phyloP scores from a whole-genome alignment of 2,888 invertebrate genomes.

The Ashinkailepas kermadecensis region DNA sequence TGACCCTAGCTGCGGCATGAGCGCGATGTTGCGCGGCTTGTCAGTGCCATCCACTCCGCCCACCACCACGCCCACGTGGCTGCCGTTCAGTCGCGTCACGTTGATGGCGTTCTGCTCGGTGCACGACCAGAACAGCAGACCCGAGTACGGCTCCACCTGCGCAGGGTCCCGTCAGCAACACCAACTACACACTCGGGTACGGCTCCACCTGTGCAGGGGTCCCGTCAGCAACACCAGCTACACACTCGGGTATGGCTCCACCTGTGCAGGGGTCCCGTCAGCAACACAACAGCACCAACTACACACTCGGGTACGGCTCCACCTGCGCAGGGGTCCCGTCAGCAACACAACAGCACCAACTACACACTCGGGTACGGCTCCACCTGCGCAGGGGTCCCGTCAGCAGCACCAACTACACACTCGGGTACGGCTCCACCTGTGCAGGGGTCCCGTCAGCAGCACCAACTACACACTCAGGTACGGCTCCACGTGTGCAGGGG shows the following conservation, averaged over 20 bases:
- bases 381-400: slow-evolving; percentile 41
- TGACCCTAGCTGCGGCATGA: background rate
- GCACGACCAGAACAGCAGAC: slow-evolving; percentile 83
- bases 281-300: slow-evolving; percentile 47
- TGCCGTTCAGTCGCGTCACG: slow-evolving; percentile 63
- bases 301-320: background rate
- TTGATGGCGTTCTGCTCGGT: slow-evolving; percentile 75
- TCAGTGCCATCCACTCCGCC: background rate
- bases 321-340: slow-evolving; percentile 45
- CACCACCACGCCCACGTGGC: slow-evolving; percentile 27
- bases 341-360: too few relatives aligned
- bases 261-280: background rate
- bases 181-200: background rate
- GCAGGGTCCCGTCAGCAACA: background rate
- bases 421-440: too few relatives aligned
- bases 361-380: slow-evolving; percentile 46
- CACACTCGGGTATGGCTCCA: background rate
- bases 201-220: too few relatives aligned
- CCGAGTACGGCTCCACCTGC: slow-evolving; percentile 66
- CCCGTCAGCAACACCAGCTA: slow-evolving; percentile 47
- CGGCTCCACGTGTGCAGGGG: too few relatives aligned
- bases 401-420: too few relatives aligned
- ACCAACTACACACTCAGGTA: too few relatives aligned
- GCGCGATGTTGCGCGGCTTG: slow-evolving; percentile 9
- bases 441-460: too few relatives aligned